Percentiles rank a stretch among this genome's conserved stretches.
phyloP scores from a whole-genome alignment of 2,113 vertebrate genomes.

The Forbesichthys agassizii region DNA sequence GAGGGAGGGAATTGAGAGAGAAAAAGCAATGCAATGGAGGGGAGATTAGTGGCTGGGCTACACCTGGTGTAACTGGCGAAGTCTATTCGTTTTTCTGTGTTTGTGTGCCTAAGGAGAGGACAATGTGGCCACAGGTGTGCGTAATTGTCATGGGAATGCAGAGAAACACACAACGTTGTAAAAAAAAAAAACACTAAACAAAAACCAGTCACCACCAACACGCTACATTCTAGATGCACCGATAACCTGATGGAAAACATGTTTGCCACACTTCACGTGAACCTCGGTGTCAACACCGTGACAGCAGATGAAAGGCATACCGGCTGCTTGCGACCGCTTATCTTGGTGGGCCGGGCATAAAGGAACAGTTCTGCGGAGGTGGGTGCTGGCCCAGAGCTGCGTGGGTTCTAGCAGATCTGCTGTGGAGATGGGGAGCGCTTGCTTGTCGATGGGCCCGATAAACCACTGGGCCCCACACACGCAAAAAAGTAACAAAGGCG shows the following conservation, averaged over 20 bases:
- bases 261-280: neutral
- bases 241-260: neutral
- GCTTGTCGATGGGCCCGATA: neutral
- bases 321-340: neutral
- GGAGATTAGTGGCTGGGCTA: neutral
- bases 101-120: constrained; percentile 3
- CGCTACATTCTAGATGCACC: neutral
- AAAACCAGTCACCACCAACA: neutral
- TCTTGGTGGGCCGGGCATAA: neutral
- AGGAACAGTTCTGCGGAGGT: neutral
- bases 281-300: neutral
- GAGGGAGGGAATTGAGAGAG: neutral
- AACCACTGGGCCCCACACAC: neutral
- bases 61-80: neutral
- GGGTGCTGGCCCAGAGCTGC: neutral
- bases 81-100: constrained; percentile 3
- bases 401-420: neutral
- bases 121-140: neutral
- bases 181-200: neutral
- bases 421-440: neutral
- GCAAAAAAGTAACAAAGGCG: neutral
- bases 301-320: neutral
- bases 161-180: neutral
- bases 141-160: constrained; percentile 14
- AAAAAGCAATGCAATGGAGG: constrained; percentile 18